phyloP scores from a whole-genome alignment of 1,140 invertebrate species.

The Zelostemma sp. region DNA sequence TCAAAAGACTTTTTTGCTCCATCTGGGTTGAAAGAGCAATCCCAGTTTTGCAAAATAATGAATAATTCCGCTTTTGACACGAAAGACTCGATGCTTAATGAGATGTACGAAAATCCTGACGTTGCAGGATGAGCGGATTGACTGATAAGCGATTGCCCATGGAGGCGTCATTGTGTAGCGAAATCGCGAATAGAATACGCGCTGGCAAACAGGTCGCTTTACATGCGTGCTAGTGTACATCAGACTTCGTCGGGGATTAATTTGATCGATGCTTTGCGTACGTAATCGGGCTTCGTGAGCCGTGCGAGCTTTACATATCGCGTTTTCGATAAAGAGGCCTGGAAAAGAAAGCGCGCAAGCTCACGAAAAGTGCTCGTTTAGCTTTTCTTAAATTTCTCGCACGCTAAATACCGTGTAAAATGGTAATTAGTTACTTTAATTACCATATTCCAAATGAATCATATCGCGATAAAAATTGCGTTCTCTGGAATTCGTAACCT shows the following conservation, averaged over 20 bases:
- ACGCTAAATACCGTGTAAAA: constrained; percentile 52
- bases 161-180: constrained; percentile 26
- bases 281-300: constrained; percentile 38
- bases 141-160: constrained; percentile 37
- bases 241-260: constrained; percentile 54
- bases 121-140: constrained; percentile 25
- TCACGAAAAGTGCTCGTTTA: constrained; percentile 33
- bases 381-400: constrained; percentile 39
- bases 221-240: constrained; percentile 44
- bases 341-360: constrained; percentile 36
- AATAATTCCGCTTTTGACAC: too few relatives aligned
- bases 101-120: constrained; percentile 24
- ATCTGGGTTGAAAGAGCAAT: too few relatives aligned
- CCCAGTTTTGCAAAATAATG: too few relatives aligned
- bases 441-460: constrained; percentile 28
- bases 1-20: too few relatives aligned
- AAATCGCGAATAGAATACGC: constrained; percentile 49
- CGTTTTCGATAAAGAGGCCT: constrained; percentile 29
- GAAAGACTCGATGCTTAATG: constrained; percentile 4
- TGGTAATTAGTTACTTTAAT: constrained; percentile 41
- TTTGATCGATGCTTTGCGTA: constrained; percentile 60
- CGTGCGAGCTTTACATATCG: constrained; percentile 35
- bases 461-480: not conserved
- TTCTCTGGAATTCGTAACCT: not conserved
- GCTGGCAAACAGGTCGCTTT: constrained; percentile 54